Conservation (phyloP, 2,888 invertebrate species). For the Eupithecia centaureata region DNA sequence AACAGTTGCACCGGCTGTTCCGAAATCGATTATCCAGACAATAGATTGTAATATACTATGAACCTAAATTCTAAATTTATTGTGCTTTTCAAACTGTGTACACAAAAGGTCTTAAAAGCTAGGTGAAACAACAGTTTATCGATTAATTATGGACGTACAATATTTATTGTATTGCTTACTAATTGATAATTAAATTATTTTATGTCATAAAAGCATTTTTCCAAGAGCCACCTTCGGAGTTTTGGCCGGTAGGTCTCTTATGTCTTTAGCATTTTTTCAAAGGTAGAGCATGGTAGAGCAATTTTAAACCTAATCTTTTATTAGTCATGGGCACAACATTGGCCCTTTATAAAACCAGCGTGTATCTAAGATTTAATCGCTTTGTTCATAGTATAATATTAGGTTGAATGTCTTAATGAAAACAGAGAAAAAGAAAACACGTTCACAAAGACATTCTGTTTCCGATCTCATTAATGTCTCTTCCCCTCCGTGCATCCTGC, state of each 20-base stretch:
- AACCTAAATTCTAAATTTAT: too few species aligned
- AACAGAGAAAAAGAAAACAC: neutral
- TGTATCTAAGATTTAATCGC: constrained; percentile 1
- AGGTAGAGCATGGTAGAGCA: too few species aligned
- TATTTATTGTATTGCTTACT: too few species aligned
- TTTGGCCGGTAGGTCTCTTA: too few species aligned
- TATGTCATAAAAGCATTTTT: too few species aligned
- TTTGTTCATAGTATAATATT: neutral
- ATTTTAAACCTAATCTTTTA: neutral
- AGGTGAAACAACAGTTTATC: too few species aligned
- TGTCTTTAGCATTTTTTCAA: too few species aligned
- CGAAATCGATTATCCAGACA: neutral
- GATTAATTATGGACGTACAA: too few species aligned
- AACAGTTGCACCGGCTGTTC: neutral
- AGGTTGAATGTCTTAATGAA: constrained; percentile 1
- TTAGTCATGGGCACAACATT: neutral
- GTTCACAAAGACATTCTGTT: constrained; percentile 25
- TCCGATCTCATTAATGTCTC: constrained; percentile 40
- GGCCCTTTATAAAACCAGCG: neutral
- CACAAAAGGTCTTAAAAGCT: too few species aligned
- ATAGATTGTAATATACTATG: neutral
- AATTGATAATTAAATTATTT: too few species aligned
- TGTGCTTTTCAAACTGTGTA: too few species aligned
- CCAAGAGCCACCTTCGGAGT: too few species aligned
- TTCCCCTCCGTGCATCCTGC: constrained; percentile 50